phyloP scores from a whole-genome alignment of 1,140 invertebrate species.

The Drosophila malerkotliana region DNA sequence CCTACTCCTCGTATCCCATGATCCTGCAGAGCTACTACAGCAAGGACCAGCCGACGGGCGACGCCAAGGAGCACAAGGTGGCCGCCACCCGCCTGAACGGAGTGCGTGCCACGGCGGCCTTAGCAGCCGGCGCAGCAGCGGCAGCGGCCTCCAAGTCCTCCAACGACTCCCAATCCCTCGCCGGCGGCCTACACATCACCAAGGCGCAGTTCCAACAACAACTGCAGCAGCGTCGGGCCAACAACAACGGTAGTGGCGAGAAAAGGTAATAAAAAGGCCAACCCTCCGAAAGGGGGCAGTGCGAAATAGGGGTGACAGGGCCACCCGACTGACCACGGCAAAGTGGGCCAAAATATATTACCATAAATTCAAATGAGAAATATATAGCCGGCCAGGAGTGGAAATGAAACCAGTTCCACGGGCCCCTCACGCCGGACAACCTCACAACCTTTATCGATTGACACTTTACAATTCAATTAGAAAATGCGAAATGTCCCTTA shows the following conservation, averaged over 20 bases:
- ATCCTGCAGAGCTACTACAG: conserved; percentile 67
- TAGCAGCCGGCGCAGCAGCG: conserved; percentile 29
- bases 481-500: conserved; percentile 7
- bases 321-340: conserved; percentile 6
- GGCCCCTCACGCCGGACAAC: background rate
- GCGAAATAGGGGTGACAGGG: background rate
- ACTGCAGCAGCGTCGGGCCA: conserved; percentile 67
- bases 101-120: conserved; percentile 62
- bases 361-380: conserved; percentile 66
- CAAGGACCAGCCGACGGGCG: conserved; percentile 34
- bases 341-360: conserved; percentile 65
- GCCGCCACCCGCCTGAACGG: conserved; percentile 57
- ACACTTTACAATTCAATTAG: conserved; percentile 64
- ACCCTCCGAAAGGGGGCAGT: conserved; percentile 6
- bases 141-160: conserved; percentile 42
- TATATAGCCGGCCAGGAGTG: conserved; percentile 6
- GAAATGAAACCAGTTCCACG: conserved; percentile 10
- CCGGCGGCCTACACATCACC: conserved; percentile 72
- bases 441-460: conserved; percentile 56
- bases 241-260: conserved; percentile 50
- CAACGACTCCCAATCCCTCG: conserved; percentile 46
- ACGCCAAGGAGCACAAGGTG: conserved; percentile 42
- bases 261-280: conserved; percentile 69
- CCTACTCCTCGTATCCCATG: conserved; percentile 79
- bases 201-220: conserved; percentile 81